phyloP scores from a whole-genome alignment of 2,113 vertebrate genomes.

The Leptodactylus fuscus region DNA sequence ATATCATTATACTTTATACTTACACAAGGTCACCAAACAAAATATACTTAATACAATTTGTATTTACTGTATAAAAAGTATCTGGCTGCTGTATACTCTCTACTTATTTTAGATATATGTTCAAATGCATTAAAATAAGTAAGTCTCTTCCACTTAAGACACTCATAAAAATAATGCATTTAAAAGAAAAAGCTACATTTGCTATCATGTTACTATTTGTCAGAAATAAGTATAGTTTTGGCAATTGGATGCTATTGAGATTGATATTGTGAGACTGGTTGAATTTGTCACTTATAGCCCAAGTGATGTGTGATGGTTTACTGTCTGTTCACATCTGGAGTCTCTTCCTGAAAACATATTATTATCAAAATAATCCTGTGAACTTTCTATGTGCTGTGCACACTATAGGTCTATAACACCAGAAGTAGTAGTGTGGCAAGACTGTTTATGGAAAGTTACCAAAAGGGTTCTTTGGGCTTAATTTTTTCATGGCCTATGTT shows the following conservation, averaged over 20 bases:
- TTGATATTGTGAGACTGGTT: constrained; percentile 2
- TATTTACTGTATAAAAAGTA: background rate
- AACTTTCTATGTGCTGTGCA: too few species aligned
- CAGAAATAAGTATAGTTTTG: constrained; percentile 6
- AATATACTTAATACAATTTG: too few species aligned
- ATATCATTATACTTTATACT: background rate
- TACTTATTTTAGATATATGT: background rate
- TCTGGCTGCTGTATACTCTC: background rate
- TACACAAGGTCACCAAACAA: background rate
- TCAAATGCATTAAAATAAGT: too few species aligned
- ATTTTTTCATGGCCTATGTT: too few species aligned
- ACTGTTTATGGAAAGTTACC: too few species aligned
- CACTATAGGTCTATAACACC: too few species aligned
- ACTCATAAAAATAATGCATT: background rate
- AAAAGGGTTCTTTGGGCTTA: too few species aligned
- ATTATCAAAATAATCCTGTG: background rate
- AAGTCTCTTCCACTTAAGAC: background rate
- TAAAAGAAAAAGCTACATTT: background rate
- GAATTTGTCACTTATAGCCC: background rate
- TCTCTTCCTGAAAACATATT: background rate
- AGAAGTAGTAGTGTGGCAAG: too few species aligned
- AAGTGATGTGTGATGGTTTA: background rate
- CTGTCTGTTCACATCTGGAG: constrained; percentile 19
- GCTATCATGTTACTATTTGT: constrained; percentile 15
- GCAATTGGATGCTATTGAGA: constrained; percentile 8